phyloP scores from a whole-genome alignment of 1,140 invertebrate genomes.

The Megalopta genalis region DNA sequence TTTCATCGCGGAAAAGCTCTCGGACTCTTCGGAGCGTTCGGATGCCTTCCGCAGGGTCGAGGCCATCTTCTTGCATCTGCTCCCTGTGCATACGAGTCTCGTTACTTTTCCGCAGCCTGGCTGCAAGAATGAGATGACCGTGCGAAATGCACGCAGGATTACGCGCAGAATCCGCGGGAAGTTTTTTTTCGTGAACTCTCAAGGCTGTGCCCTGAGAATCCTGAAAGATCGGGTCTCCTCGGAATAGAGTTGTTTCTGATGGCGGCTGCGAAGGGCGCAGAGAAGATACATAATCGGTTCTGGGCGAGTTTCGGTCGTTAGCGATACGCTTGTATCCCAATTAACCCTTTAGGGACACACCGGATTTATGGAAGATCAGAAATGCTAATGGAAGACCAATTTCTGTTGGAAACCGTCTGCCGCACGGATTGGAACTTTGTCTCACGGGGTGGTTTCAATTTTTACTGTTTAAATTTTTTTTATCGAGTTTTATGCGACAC shows the following conservation, averaged over 20 bases:
- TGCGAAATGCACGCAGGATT: not conserved
- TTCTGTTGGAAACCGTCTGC: no score
- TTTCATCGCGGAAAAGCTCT: constrained; percentile 59
- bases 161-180: no score
- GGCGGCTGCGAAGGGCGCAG: not conserved
- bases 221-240: no score
- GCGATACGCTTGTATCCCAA: not conserved
- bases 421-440: no score
- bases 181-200: no score
- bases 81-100: not conserved
- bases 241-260: not conserved
- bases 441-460: no score
- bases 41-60: not conserved
- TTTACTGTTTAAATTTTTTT: no score
- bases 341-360: not conserved
- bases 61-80: constrained; percentile 6
- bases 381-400: no score
- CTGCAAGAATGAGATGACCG: not conserved
- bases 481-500: no score
- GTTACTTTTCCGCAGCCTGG: not conserved
- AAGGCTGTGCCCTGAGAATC: no score
- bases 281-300: not conserved
- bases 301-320: not conserved
- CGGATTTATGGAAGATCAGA: no score
- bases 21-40: not conserved